phyloP scores from a whole-genome alignment of 2,113 vertebrate species.

The Siniperca chuatsi region DNA sequence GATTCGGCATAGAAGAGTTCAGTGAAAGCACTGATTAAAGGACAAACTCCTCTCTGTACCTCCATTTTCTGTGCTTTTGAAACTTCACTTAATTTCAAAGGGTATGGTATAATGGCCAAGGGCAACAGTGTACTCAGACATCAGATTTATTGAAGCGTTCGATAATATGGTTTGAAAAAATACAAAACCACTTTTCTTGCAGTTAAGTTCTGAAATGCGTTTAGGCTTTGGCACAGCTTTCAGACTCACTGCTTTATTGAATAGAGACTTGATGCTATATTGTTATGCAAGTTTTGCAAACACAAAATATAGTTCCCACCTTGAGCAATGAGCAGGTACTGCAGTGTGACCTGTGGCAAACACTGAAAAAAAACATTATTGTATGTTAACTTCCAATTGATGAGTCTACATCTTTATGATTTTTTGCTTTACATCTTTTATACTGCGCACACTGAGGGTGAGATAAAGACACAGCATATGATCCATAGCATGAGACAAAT shows the following conservation, averaged over 20 bases:
- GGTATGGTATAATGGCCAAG: slow-evolving; percentile 68
- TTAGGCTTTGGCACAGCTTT: slow-evolving; percentile 51
- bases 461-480: too few relatives aligned
- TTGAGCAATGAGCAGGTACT: background rate
- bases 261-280: slow-evolving; percentile 21
- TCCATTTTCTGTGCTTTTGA: slow-evolving; percentile 67
- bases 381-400: background rate
- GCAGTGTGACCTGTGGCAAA: background rate
- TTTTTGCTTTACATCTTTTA: background rate
- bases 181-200: slow-evolving; percentile 63
- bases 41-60: slow-evolving; percentile 60
- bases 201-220: slow-evolving; percentile 50
- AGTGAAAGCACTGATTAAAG: slow-evolving; percentile 70
- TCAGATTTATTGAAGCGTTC: slow-evolving; percentile 60
- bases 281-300: slow-evolving; percentile 37
- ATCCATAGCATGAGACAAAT: background rate
- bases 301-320: slow-evolving; percentile 10
- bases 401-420: background rate
- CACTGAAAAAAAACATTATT: background rate
- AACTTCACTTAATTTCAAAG: slow-evolving; percentile 69
- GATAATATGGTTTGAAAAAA: slow-evolving; percentile 60
- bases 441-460: background rate
- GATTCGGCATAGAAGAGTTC: slow-evolving; percentile 65
- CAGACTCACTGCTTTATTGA: slow-evolving; percentile 25
- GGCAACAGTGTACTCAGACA: slow-evolving; percentile 65